These are phyloP conservation scores for Crepidodera aurea DNA, from an alignment of 2,888 invertebrate species.

Conservation along the genomic window DNA sequence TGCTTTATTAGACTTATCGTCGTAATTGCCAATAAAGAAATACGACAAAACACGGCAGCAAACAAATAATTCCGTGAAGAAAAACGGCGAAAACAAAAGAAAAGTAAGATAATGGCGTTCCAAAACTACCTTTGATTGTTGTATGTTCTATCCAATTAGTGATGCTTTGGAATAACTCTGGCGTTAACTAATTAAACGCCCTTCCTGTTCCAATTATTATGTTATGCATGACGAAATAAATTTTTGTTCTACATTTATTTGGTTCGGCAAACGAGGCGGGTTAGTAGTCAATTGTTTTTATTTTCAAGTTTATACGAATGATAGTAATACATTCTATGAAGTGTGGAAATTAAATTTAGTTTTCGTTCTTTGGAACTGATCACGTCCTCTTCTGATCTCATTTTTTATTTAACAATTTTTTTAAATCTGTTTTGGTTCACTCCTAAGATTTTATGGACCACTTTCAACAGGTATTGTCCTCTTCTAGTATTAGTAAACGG, in stretches of 20 bases:
- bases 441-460: too few species aligned
- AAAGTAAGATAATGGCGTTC: slow-evolving; percentile 28
- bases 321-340: too few species aligned
- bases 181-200: slow-evolving; percentile 36
- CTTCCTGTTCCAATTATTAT: slow-evolving; percentile 41
- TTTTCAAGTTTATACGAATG: too few species aligned
- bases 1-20: too few species aligned
- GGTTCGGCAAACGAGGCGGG: background rate
- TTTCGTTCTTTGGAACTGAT: too few species aligned
- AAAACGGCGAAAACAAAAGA: slow-evolving; percentile 11
- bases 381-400: too few species aligned
- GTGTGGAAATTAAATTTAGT: too few species aligned
- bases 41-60: background rate
- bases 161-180: slow-evolving; percentile 29
- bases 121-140: slow-evolving; percentile 31
- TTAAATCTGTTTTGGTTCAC: too few species aligned
- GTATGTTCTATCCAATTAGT: slow-evolving; percentile 43
- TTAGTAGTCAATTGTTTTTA: background rate
- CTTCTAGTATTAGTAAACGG: too few species aligned
- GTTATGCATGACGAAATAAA: slow-evolving; percentile 36
- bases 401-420: too few species aligned
- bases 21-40: background rate
- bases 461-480: too few species aligned
- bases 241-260: slow-evolving; percentile 20
- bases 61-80: background rate